Conservation (phyloP, 2,797 vertebrate species). For the Rhadinocentrus ornatus region DNA sequence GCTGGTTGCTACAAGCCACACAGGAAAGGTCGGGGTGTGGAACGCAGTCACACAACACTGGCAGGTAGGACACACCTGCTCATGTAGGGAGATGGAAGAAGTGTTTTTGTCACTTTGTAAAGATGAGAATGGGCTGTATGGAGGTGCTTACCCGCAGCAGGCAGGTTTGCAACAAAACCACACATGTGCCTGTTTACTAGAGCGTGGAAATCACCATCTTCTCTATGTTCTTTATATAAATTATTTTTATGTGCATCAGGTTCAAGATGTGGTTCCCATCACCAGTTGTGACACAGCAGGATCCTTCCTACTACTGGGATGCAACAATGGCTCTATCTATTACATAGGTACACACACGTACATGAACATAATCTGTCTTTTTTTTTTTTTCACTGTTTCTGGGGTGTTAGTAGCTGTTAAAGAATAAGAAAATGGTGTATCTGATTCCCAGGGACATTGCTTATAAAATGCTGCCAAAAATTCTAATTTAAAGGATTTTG, state of each 20-base stretch:
- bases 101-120: not conserved
- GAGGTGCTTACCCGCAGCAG: too few relatives aligned
- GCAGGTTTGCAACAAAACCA: not conserved
- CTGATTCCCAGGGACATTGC: not conserved
- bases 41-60: constrained; percentile 98
- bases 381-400: not conserved
- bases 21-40: constrained; percentile 99
- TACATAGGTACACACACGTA: constrained; percentile 89
- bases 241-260: constrained; percentile 77
- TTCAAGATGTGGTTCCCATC: constrained; percentile 97
- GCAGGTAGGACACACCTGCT: constrained; percentile 84
- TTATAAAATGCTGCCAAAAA: not conserved
- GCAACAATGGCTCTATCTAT: constrained; percentile 97
- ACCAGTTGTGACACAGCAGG: constrained; percentile 97
- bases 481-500: not conserved
- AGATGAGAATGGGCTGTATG: not conserved
- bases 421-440: not conserved
- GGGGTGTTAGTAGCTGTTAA: not conserved
- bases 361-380: not conserved
- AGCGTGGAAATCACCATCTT: not conserved
- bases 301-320: constrained; percentile 94
- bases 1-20: constrained; percentile 96
- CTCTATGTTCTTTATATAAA: not conserved
- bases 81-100: not conserved
- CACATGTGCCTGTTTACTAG: not conserved